phyloP scores from a whole-genome alignment of 2,113 vertebrate species.

The Alligator sinensis region DNA sequence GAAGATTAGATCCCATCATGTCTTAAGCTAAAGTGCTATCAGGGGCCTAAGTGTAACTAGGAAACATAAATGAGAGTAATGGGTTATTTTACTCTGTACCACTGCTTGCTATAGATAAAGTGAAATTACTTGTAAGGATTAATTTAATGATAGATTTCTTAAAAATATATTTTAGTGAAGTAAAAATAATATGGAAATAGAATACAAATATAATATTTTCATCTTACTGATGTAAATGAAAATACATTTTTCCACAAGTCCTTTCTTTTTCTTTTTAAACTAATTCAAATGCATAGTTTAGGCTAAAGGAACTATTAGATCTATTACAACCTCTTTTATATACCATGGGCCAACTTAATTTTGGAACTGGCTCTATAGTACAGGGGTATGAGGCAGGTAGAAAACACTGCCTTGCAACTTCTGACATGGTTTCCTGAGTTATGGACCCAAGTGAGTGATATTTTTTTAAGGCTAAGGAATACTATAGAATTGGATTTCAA shows the following conservation, averaged over 20 bases:
- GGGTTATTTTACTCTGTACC: slow-evolving; percentile 13
- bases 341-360: no score
- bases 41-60: slow-evolving; percentile 37
- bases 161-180: not conserved
- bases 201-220: not conserved
- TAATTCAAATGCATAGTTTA: not conserved
- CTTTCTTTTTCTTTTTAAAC: not conserved
- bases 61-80: slow-evolving; percentile 17
- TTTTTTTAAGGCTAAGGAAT: no score
- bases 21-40: not conserved
- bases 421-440: no score
- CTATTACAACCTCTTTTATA: no score
- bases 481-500: no score
- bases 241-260: not conserved
- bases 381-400: no score
- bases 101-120: slow-evolving; percentile 44
- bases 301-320: not conserved
- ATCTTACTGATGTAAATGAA: not conserved
- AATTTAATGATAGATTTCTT: slow-evolving; percentile 37
- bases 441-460: no score
- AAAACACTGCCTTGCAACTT: no score
- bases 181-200: not conserved
- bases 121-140: slow-evolving; percentile 49
- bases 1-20: no score
- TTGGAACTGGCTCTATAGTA: no score